phyloP scores from a whole-genome alignment of 2,888 invertebrate genomes.

The Stratiomys singularior region DNA sequence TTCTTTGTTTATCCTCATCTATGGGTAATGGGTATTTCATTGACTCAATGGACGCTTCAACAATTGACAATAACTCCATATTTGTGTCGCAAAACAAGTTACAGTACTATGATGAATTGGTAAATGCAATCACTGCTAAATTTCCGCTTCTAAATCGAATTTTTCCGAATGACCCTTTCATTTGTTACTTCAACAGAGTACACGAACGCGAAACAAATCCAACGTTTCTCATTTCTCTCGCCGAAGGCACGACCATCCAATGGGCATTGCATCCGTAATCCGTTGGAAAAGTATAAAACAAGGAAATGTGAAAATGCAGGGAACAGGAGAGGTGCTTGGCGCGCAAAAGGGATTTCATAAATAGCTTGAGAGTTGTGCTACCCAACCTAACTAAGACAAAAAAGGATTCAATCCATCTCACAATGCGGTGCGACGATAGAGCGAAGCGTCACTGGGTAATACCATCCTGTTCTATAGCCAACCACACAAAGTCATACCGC shows the following conservation, averaged over 20 bases:
- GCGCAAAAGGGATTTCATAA: slow-evolving; percentile 36
- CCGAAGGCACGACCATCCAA: background rate
- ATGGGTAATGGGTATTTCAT: too few relatives aligned
- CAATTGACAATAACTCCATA: too few relatives aligned
- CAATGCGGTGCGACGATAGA: background rate
- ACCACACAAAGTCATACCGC: background rate
- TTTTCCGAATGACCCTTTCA: slow-evolving; percentile 1
- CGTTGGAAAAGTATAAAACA: background rate
- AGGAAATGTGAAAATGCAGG: background rate
- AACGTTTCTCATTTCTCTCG: background rate
- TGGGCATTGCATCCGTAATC: slow-evolving; percentile 13
- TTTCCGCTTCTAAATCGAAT: slow-evolving; percentile 25
- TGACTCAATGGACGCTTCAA: too few relatives aligned
- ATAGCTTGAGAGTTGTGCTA: slow-evolving; percentile 15
- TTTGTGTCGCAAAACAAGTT: too few relatives aligned
- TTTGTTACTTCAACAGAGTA: too few relatives aligned
- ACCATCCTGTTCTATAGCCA: too few relatives aligned
- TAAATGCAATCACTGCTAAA: background rate
- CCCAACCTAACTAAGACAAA: slow-evolving; percentile 21
- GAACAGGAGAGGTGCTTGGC: background rate
- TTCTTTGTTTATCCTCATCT: too few relatives aligned
- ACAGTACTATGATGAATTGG: slow-evolving; percentile 30
- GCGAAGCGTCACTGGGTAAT: background rate
- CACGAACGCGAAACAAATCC: too few relatives aligned
- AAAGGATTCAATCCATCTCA: slow-evolving; percentile 34